Conservation (phyloP, 2,113 vertebrate species). For the Natator depressus region DNA sequence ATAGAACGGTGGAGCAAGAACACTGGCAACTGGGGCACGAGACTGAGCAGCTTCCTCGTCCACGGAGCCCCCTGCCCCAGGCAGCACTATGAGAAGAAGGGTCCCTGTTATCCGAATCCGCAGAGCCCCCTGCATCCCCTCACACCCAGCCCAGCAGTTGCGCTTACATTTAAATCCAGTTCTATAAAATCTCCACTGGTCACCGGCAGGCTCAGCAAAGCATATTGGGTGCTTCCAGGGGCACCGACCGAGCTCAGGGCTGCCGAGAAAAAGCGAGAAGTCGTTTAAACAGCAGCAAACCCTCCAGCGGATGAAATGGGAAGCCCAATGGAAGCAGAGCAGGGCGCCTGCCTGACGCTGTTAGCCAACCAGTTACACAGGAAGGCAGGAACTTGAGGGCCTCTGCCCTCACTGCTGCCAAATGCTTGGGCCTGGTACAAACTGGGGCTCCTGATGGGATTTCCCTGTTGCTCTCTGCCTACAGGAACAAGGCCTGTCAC, state of each 20-base stretch:
- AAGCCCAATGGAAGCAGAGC: too few species aligned
- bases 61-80: background rate
- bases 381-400: too few species aligned
- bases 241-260: conserved; percentile 1
- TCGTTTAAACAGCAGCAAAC: background rate
- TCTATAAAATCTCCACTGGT: background rate
- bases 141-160: background rate
- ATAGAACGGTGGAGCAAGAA: accelerated
- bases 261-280: background rate
- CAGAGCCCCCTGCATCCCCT: background rate
- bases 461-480: too few species aligned
- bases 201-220: background rate
- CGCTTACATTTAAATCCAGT: conserved; percentile 69
- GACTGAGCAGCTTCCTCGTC: background rate
- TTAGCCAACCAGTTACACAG: too few species aligned
- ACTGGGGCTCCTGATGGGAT: too few species aligned
- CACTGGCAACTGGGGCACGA: background rate
- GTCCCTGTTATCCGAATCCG: background rate
- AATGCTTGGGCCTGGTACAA: too few species aligned
- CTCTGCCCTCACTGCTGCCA: too few species aligned
- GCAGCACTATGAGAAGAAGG: accelerated
- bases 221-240: conserved; percentile 27
- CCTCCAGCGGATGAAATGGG: too few species aligned
- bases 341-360: too few species aligned
- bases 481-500: too few species aligned